Percentiles rank a stretch among this genome's conserved stretches.
Evolutionary conservation across 1,140 invertebrate genomes (phyloP).

Genomic region (Drosophila lacertosa): DNA sequence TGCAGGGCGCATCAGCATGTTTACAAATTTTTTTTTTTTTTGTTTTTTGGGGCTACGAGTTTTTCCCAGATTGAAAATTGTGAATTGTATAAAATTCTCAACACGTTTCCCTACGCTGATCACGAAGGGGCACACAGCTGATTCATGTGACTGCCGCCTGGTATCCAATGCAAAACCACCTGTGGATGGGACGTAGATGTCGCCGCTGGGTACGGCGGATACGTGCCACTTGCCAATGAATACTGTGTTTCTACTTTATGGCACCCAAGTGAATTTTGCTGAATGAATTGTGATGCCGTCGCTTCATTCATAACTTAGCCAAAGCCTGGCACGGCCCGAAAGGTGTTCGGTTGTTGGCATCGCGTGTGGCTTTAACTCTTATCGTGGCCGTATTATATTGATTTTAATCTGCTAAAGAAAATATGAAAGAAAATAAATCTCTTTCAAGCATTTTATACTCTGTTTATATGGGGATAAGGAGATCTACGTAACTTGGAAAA

Average conservation of each 20-base stretch:
- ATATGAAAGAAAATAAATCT: too few species aligned
- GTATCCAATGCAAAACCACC: constrained; percentile 33
- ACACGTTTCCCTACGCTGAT: constrained; percentile 52
- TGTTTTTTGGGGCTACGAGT: not conserved
- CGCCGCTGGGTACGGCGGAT: constrained; percentile 41
- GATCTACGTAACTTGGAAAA: not conserved
- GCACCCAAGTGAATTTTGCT: not conserved
- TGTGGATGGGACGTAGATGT: constrained; percentile 38
- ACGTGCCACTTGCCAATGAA: constrained; percentile 38
- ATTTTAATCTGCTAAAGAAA: too few species aligned
- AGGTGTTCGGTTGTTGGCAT: not conserved
- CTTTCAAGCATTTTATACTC: not conserved
- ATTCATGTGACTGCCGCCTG: constrained; percentile 18
- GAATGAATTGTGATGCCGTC: constrained; percentile 37
- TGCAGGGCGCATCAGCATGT: constrained; percentile 21
- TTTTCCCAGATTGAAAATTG: constrained; percentile 53
- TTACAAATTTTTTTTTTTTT: constrained; percentile 1
- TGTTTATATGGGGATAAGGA: not conserved
- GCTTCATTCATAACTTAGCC: constrained; percentile 21
- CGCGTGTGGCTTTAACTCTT: constrained; percentile 8
- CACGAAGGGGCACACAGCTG: constrained; percentile 36
- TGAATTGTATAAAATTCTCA: constrained; percentile 64
- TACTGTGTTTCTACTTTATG: not conserved
- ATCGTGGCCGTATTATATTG: not conserved
- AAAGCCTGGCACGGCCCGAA: constrained; percentile 28